Percentiles rank a stretch among this genome's conserved stretches.
phyloP scores from a whole-genome alignment of 2,888 invertebrate species.

The Rotaria magnacalcarata region DNA sequence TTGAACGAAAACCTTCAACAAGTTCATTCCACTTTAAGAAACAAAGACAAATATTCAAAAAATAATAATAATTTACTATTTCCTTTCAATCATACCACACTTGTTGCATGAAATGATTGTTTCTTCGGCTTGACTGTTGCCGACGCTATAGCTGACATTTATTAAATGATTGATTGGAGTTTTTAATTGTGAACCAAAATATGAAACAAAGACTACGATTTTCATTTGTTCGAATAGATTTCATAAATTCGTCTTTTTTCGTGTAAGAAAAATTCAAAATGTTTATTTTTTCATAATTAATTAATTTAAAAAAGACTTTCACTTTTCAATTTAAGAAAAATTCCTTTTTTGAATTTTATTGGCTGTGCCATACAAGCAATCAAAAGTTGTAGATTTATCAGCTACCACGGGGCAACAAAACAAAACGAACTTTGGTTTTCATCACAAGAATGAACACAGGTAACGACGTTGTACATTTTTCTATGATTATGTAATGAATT shows the following conservation, averaged over 20 bases:
- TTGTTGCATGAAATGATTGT: background rate
- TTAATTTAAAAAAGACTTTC: background rate
- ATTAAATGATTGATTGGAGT: background rate
- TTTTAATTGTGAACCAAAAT: constrained; percentile 16
- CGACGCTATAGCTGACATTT: background rate
- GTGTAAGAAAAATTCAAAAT: background rate
- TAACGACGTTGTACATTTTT: too few relatives aligned
- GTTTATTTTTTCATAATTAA: background rate
- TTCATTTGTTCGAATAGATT: background rate
- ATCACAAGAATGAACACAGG: too few relatives aligned
- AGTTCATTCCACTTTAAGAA: background rate
- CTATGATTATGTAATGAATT: background rate
- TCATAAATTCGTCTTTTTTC: too few relatives aligned
- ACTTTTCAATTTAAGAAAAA: background rate
- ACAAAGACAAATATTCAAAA: too few relatives aligned
- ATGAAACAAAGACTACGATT: background rate
- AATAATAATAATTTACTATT: background rate
- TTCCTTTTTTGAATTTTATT: background rate
- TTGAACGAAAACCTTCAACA: background rate
- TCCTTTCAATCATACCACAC: background rate
- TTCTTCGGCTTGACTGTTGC: background rate
- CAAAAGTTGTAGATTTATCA: background rate
- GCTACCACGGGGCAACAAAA: background rate
- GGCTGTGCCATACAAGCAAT: background rate
- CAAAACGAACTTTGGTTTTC: background rate